A percentile compares a stretch with the other conserved stretches of the same genome.
Evolutionary conservation across 2,888 invertebrate genomes (phyloP).

Genomic region (Acronicta leporina): DNA sequence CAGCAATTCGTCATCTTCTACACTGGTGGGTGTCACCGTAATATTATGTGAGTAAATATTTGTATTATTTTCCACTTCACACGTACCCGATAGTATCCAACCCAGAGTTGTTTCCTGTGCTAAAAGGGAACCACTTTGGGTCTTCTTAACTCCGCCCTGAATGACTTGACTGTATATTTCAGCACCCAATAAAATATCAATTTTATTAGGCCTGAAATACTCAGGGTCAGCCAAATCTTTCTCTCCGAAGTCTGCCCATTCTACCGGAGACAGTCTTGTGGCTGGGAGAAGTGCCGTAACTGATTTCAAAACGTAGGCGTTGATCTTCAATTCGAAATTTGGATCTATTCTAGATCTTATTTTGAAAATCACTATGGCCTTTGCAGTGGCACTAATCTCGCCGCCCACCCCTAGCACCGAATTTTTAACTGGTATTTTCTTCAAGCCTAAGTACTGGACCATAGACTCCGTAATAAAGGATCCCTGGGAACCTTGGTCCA

Average conservation of each 20-base stretch:
- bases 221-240: too few relatives aligned
- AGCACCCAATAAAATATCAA: too few relatives aligned
- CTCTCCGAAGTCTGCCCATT: slow-evolving; percentile 9
- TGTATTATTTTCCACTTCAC: too few relatives aligned
- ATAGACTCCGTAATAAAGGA: slow-evolving; percentile 48
- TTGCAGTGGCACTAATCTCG: slow-evolving; percentile 10
- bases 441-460: slow-evolving; percentile 9
- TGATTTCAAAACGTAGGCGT: slow-evolving; percentile 15
- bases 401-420: slow-evolving; percentile 38
- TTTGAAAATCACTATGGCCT: neutral
- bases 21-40: too few relatives aligned
- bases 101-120: too few relatives aligned
- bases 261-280: neutral
- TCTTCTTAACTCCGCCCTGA: too few relatives aligned
- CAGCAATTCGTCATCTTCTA: too few relatives aligned
- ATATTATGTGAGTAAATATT: too few relatives aligned
- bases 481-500: slow-evolving; percentile 54
- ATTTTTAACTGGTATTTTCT: neutral
- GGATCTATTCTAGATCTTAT: slow-evolving; percentile 10
- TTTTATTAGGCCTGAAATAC: too few relatives aligned
- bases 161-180: too few relatives aligned
- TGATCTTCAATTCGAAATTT: neutral
- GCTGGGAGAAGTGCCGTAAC: slow-evolving; percentile 10
- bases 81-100: too few relatives aligned
- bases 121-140: too few relatives aligned